phyloP scores from a whole-genome alignment of 2,888 invertebrate genomes.

The Crepidodera aurea region DNA sequence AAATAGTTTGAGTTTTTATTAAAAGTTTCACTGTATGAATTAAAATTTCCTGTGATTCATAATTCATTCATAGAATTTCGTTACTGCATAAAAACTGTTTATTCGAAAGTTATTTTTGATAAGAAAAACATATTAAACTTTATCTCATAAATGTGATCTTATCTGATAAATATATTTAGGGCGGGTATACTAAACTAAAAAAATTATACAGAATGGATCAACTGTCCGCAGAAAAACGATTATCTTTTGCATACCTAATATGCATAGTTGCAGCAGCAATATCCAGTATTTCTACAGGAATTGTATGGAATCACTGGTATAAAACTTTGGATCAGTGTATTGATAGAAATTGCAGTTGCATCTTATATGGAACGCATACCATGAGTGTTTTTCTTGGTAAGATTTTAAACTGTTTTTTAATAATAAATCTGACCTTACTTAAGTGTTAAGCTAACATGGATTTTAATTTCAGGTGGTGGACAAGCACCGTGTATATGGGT shows the following conservation, averaged over 20 bases:
- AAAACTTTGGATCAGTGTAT: constrained; percentile 72
- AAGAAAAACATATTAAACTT: too few relatives aligned
- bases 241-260: constrained; percentile 54
- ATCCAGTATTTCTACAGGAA: constrained; percentile 64
- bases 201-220: constrained; percentile 49
- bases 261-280: constrained; percentile 51
- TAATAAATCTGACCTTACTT: neutral
- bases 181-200: neutral
- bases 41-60: too few relatives aligned
- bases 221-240: constrained; percentile 52
- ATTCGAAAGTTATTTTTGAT: too few relatives aligned
- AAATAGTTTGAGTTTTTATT: too few relatives aligned
- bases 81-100: too few relatives aligned
- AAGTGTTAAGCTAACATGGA: neutral
- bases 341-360: constrained; percentile 74
- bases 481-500: constrained; percentile 72
- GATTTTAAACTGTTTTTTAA: constrained; percentile 16
- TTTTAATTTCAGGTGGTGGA: constrained; percentile 65
- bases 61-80: too few relatives aligned
- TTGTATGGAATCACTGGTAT: constrained; percentile 75
- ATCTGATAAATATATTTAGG: neutral
- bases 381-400: constrained; percentile 66
- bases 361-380: constrained; percentile 70
- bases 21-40: too few relatives aligned
- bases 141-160: too few relatives aligned